phyloP scores from a whole-genome alignment of 2,797 vertebrate genomes.

The Silurus aristotelis region DNA sequence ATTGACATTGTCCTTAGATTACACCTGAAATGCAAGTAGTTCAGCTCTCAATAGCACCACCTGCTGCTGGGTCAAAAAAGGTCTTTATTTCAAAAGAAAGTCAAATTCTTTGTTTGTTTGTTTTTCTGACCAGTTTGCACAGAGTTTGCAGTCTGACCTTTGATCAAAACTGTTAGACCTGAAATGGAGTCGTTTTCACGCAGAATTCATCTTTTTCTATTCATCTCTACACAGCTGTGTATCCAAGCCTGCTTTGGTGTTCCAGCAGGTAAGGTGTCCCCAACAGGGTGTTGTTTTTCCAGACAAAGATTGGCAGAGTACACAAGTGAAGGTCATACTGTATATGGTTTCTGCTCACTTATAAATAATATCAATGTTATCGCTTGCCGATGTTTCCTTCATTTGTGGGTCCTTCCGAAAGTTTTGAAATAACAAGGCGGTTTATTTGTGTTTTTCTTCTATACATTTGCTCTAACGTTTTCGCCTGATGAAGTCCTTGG shows the following conservation, averaged over 20 bases:
- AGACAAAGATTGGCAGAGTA: background rate
- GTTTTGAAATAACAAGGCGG: background rate
- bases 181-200: slow-evolving; percentile 64
- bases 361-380: background rate
- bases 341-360: background rate
- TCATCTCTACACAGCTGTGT: slow-evolving; percentile 47
- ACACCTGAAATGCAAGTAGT: background rate
- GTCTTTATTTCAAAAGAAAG: background rate
- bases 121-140: background rate
- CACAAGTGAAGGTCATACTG: background rate
- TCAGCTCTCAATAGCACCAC: slow-evolving; percentile 16
- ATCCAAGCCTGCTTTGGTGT: slow-evolving; percentile 68
- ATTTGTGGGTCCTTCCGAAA: background rate
- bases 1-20: background rate
- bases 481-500: background rate
- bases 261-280: slow-evolving; percentile 65
- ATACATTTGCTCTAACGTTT: too few relatives aligned
- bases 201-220: slow-evolving; percentile 52
- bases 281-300: background rate
- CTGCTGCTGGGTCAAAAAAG: slow-evolving; percentile 38
- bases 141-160: slow-evolving; percentile 59
- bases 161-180: slow-evolving; percentile 51
- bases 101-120: background rate
- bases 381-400: background rate
- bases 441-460: background rate